Conservation (phyloP, 2,113 vertebrate species). For the Micronycteris hirsuta region DNA sequence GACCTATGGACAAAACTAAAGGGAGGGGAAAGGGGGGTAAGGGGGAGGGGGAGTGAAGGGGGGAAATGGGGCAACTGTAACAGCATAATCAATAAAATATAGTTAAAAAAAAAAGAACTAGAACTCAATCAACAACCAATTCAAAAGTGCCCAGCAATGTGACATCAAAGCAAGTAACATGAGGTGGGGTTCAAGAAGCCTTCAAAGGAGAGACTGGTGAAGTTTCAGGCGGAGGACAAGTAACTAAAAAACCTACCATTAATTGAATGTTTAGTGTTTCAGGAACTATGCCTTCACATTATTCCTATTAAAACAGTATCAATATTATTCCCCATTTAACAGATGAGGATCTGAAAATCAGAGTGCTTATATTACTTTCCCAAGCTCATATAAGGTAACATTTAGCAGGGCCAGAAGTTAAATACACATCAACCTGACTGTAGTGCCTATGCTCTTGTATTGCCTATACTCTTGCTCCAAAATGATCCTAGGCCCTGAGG, state of each 20-base stretch:
- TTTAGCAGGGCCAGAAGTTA: background rate
- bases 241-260: background rate
- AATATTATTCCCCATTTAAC: background rate
- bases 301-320: background rate
- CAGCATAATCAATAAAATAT: too few species aligned
- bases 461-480: background rate
- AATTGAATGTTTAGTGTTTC: background rate
- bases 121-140: background rate
- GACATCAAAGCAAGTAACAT: background rate
- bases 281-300: background rate
- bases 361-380: background rate
- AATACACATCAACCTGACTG: background rate
- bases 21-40: too few species aligned
- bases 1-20: too few species aligned
- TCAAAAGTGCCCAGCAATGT: background rate
- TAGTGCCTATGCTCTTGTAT: background rate
- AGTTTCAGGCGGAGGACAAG: background rate
- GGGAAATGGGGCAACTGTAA: too few species aligned
- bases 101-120: constrained; percentile 30
- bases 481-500: background rate
- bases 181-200: background rate
- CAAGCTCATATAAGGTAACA: background rate
- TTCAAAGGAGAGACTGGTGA: background rate
- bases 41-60: too few species aligned
- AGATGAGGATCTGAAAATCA: background rate